These are phyloP conservation scores for Sebastes nivosus DNA, from an alignment of 2,797 vertebrate species.

Conservation along the genomic window DNA sequence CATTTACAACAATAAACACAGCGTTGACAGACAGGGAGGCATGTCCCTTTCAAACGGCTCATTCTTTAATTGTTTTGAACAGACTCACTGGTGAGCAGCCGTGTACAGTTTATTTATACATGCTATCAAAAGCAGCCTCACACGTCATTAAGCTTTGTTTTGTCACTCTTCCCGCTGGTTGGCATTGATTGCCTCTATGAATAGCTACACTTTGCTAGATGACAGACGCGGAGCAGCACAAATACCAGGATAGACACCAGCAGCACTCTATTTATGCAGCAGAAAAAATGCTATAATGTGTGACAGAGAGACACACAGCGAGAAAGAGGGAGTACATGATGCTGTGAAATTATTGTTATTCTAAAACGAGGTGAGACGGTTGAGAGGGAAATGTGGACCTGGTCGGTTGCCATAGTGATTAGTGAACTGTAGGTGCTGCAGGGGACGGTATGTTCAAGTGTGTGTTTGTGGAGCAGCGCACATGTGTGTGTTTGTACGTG, in stretches of 20 bases:
- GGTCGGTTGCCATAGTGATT: constrained; percentile 71
- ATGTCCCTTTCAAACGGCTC: neutral
- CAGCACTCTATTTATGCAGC: neutral
- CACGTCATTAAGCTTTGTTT: constrained; percentile 56
- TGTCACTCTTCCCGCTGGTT: constrained; percentile 47
- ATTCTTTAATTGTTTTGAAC: constrained; percentile 32
- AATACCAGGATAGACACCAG: constrained; percentile 3
- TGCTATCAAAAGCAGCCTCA: constrained; percentile 46
- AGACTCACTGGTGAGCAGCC: constrained; percentile 24
- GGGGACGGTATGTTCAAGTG: constrained; percentile 20
- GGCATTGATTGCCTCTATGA: constrained; percentile 59
- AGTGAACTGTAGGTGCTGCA: constrained; percentile 43
- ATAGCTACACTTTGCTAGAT: constrained; percentile 52
- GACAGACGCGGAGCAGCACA: constrained; percentile 34
- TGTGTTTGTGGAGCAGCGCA: neutral
- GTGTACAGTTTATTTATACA: constrained; percentile 44
- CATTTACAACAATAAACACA: neutral
- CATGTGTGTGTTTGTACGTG: neutral
- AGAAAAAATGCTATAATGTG: neutral
- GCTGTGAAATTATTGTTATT: constrained; percentile 36
- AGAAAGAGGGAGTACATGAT: constrained; percentile 5
- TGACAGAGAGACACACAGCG: neutral
- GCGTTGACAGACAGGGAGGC: neutral
- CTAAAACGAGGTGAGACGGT: constrained; percentile 20
- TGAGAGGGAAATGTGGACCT: constrained; percentile 29